Percentiles rank a stretch among this genome's conserved stretches.
phyloP scores from a whole-genome alignment of 2,888 invertebrate species.

The Anorthoa munda region DNA sequence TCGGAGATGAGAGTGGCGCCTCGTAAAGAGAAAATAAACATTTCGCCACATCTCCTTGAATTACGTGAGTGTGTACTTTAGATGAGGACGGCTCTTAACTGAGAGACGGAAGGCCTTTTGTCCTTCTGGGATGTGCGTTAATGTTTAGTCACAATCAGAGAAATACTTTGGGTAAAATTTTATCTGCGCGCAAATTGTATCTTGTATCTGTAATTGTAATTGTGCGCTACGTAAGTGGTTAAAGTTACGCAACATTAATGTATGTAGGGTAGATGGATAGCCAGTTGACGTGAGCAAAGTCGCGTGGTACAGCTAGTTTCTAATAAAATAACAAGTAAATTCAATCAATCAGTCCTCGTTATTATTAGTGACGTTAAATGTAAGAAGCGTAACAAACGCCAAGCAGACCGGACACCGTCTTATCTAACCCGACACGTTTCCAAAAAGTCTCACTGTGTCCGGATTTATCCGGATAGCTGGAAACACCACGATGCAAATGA shows the following conservation, averaged over 20 bases:
- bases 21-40: constrained; percentile 21
- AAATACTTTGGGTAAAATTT: no score
- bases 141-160: no score
- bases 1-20: constrained; percentile 13
- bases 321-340: neutral
- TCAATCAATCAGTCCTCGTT: neutral
- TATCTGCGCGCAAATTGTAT: no score
- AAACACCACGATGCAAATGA: neutral
- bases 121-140: no score
- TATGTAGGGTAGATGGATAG: no score
- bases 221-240: no score
- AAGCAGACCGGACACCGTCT: neutral
- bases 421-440: neutral
- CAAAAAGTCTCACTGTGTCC: constrained; percentile 1
- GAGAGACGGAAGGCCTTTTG: neutral
- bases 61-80: constrained; percentile 5
- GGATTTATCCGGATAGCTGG: neutral
- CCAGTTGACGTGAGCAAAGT: no score
- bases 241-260: no score
- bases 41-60: constrained; percentile 7
- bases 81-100: neutral
- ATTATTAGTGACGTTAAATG: neutral
- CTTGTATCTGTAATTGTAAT: no score
- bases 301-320: no score
- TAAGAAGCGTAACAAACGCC: neutral